Percentiles rank a stretch among this genome's conserved stretches.
Conservation (phyloP, 2,113 vertebrate species). For the Glaucidium brasilianum region DNA sequence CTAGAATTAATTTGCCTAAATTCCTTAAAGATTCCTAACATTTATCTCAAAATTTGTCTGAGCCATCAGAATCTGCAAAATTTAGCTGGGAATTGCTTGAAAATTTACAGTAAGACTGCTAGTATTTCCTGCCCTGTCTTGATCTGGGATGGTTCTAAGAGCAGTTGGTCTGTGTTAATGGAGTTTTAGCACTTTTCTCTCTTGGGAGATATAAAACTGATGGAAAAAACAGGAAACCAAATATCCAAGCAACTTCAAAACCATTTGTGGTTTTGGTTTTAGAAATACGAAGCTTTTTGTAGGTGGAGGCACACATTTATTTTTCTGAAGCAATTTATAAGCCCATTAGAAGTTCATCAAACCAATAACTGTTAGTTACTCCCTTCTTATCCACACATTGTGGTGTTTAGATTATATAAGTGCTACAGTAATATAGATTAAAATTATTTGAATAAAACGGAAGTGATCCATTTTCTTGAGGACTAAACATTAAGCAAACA, state of each 20-base stretch:
- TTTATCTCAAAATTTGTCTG: not conserved
- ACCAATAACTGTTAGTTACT: not conserved
- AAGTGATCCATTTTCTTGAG: not conserved
- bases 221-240: not conserved
- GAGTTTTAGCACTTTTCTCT: conserved; percentile 7
- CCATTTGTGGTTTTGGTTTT: not conserved
- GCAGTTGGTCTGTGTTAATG: not conserved
- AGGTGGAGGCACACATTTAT: not conserved
- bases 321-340: not conserved
- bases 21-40: not conserved
- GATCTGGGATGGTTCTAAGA: not conserved
- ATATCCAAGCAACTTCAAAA: not conserved
- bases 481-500: not conserved
- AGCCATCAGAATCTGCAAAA: not conserved
- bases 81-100: not conserved
- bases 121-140: not conserved
- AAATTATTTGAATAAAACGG: not conserved
- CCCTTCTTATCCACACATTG: not conserved
- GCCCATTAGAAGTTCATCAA: not conserved
- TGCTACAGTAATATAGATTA: not conserved
- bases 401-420: not conserved
- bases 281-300: not conserved
- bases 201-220: not conserved
- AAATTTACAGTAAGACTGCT: not conserved
- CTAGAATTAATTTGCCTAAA: not conserved